Base-by-base conservation (phyloP, 2,888 invertebrate species). In the Beris chalybata region DNA sequence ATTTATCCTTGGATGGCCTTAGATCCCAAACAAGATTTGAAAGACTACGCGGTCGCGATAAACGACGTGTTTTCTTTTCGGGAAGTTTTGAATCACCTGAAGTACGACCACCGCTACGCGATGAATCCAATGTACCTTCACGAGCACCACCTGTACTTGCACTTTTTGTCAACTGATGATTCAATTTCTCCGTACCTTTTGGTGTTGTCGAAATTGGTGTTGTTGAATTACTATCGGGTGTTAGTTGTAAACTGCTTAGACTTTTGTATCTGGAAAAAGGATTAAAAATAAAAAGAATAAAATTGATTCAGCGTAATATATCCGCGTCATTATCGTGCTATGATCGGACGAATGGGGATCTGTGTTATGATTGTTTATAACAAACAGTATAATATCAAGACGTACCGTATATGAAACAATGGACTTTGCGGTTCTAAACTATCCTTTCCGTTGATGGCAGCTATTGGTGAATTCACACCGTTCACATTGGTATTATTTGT, bases 1-100 rank as follows among this genome's bases (percentile, higher is more conserved):
- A 78, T 73, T 81, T 80, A 74, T 81, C 81, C 76, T 81, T 81
- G 74, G 78, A 78, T 71, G 80, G 80, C 72, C 81, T 74, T 71
- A 87, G 76, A 78, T 92, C 92, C 92, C 92, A 92, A 70, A 93
- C 92, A 75, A 94, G 85, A 82, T 93, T 93, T 70, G 92, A 93
- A 76, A 94, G 82, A 68, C 93, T 93, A 73, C 92, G 88, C 63
- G 93, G 93, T 76, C 93, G 86, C 74, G 91, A 91, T 68, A 94
- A 79, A 75, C 90, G 89, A 73, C 92, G 85, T 63, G 89, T 91
- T 75, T 91, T 84, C 78, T 93, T 92, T 76, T 93, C 92, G 64
- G 92, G 92, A 75, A 92, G 84, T 77, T 92, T 92, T 4, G 93
- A 93, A 79, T 93, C 93, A 3, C 92, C 92, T 11, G 93, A 93